Base-by-base conservation (phyloP, 2,888 invertebrate genomes). In the Isoperla grammatica region DNA sequence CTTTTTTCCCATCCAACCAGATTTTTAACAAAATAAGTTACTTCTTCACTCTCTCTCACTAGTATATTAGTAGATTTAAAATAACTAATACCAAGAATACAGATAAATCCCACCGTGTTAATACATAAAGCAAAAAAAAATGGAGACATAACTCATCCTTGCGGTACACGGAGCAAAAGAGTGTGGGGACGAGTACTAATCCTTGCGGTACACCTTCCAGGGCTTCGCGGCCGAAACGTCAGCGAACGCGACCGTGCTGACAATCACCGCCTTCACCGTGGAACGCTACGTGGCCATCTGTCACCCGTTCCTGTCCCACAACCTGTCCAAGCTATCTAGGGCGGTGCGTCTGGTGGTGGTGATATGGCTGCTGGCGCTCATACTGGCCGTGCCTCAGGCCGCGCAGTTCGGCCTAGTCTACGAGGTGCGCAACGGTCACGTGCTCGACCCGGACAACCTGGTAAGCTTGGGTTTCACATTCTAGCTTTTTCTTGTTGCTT, bases 241-340 rank as follows among this genome's bases (percentile, higher is more conserved):
- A 13, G 77, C 29, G 6, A 46, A 46, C 46, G 46, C 20, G 20
- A 46, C 46, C 2, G 20, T n/a, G 46, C 20, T 22, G 17, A 46
- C 46, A 4, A 53, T 53, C 53, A 53, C 53, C 12, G 53, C 53
- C 19, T 53, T 53, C 40, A 53, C 53, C 53, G 53, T 53, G 37
- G 53, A 81, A 72, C 79, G 94, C 63, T 95, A 91, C 71, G 71
- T 80, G 17, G 80, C 80, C 58, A 79, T 81, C 53, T 80, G 80
- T 67, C 77, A 79, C 65, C 94, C 94, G 0, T 89, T 94, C 69
- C 79, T 85, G 69, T 84, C 87, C 1, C 90, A 91, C 71, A 88
- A 88, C 2, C 85, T 90, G 81, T 90, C 91, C 1, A 90, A 90
- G 68, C 75, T 93, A 40, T 87, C 88, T 22, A 80, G 95, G 60